Evolutionary conservation across 1,140 invertebrate species (phyloP).

Genomic region (Drosophila yakuba): DNA sequence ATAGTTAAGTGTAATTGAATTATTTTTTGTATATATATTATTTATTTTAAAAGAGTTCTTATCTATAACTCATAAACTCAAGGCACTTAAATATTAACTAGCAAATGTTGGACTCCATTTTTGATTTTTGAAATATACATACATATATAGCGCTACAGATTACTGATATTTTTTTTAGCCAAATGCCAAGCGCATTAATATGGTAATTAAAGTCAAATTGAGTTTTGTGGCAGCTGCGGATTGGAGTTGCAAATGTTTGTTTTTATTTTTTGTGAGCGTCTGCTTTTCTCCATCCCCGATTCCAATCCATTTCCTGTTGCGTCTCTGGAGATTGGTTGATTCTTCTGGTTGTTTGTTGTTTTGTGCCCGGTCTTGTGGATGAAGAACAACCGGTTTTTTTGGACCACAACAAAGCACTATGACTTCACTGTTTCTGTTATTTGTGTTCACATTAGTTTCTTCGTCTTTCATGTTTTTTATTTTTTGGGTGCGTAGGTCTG

Average conservation of each 20-base stretch:
- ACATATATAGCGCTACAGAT: too few relatives aligned
- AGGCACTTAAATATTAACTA: too few relatives aligned
- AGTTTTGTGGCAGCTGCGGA: constrained; percentile 7
- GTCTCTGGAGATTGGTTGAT: constrained; percentile 4
- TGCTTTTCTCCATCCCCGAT: background rate
- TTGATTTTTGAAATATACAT: background rate
- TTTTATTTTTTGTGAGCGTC: constrained; percentile 14
- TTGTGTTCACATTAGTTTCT: background rate
- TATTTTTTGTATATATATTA: too few relatives aligned
- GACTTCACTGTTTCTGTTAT: constrained; percentile 31
- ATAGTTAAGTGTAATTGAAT: too few relatives aligned
- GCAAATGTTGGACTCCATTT: background rate
- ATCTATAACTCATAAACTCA: too few relatives aligned
- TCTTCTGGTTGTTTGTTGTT: background rate
- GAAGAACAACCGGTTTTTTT: constrained; percentile 26
- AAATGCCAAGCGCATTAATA: background rate
- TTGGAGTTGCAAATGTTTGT: background rate
- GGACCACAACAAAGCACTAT: constrained; percentile 39
- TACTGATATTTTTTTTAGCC: background rate
- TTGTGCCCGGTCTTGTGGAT: constrained; percentile 15
- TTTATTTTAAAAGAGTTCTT: too few relatives aligned
- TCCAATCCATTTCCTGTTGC: constrained; percentile 27
- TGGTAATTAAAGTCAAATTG: background rate
- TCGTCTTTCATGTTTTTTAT: too few relatives aligned
- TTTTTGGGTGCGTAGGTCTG: constrained; percentile 25